Evolutionary conservation across 2,888 invertebrate species (phyloP), one percentile per base, ranked within the genome.

Genomic region (Nomada flava): DNA sequence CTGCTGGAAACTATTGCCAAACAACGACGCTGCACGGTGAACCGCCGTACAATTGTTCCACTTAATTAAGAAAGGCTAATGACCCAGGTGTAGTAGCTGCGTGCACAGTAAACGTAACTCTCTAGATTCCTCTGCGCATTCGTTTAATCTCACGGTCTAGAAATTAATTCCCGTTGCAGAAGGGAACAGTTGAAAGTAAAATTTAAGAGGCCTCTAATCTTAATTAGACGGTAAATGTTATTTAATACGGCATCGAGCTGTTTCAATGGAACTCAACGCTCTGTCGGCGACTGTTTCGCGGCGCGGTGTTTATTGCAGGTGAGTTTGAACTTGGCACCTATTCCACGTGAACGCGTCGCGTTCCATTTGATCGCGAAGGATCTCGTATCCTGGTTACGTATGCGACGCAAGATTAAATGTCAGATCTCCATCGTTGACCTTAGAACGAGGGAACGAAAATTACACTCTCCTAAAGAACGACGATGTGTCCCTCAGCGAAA

Each of bases 241-340:
- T 47, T 15, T 15, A 47, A 13, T 10, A 26, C 13, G 26, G 23
- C 20, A 44, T 26, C 26, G 69, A 50, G n/a, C 59, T n/a, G 50
- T 52, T 29, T 20, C 50, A 50, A 7, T 10, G 18, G 59, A 44
- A 72, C 29, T 62, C 20, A 36, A 23, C 57, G 13, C 55, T 68
- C 59, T 64, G 74, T 71, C 72, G 15, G 72, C 68, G 23, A 26
- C 52, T 20, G n/a, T 77, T 73, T 57, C 72, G 52, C 47, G 60
- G 9, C 23, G 50, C 65, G 76, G 79, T 36, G 7, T 81, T 83
- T 81, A 83, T 81, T 70, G 84, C 80, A 73, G 29, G 62, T 62
- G 76, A 73, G 80, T 75, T 77, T 88, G 88, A 88, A 88, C 88
- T 88, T 88, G 88, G 79, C 86, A 87, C 79, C 69, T 65, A 78